Base-by-base conservation (phyloP, 2,888 invertebrate genomes). In the Dendrolimus houi region DNA sequence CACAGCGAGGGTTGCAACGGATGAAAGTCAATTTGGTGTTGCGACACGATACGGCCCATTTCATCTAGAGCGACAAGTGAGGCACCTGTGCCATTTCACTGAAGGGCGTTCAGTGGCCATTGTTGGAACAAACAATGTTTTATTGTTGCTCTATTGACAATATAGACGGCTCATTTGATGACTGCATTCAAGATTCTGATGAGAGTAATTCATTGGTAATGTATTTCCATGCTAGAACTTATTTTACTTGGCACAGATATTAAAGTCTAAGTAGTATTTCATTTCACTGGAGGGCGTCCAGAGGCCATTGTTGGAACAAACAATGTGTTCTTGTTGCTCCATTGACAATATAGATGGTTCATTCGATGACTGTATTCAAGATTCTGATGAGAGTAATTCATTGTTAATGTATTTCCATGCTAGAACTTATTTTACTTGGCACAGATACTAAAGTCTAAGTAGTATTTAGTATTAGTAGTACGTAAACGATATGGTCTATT, bases 31-130 rank as follows among this genome's bases (percentile, higher is more conserved):
- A 93, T 93, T 93, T 92, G 92, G 92, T 92, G 87, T 91, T 87
- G 89, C 92, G 87, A 92, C 92, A 92, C 91, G 92, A 92, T 92
- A 91, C 90, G 89, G 92, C 92, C 92, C 92, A 92, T 93, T 92
- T 92, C 90, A 85, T 88, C 79, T 75, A 66, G 73, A 74, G 82
- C 85, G 87, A 88, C 90, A 89, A 90, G 90, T 89, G 88, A 74
- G 74, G 80, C 90, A 90, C 90, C 90, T 91, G 91, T 84, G 85
- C 85, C 75, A 72, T 83, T 80, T 79, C 81, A 70, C 78, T 47
- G 47, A 47, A 47, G 47, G 47, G 47, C 29, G 29, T 6, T 6
- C 29, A 29, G 29, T 6, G 47, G 47, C 47, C 47, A 47, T 47
- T 47, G 47, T 47, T 47, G 47, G 47, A 9, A 12, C 47, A 47